Evolutionary conservation across 2,888 invertebrate species (phyloP), one percentile per base, ranked within the genome.

Genomic region (Priocnemis perturbator): DNA sequence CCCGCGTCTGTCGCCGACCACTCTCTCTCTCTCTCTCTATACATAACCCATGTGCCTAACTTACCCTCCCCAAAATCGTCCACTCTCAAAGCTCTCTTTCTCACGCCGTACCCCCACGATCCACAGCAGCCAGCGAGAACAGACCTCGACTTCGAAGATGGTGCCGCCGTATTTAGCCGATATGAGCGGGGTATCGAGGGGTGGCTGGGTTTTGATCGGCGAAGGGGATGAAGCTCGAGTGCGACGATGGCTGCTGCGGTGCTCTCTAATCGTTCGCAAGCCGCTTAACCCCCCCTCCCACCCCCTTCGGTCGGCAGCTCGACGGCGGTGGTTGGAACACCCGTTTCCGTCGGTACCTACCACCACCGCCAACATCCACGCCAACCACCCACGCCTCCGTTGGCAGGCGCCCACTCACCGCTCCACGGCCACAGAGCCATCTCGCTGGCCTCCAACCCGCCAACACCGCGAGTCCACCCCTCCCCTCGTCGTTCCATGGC

Each of bases 261-360:
- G 74, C 73, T 77, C 81, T 81, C 78, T 85, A 86, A 86, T 85
- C 85, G 83, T 57, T 81, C 82, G 74, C 84, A 86, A 86, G 83
- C 85, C 82, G 85, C 86, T 86, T 85, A 86, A 73, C 73, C 64
- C 69, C 70, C 60, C 62, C 63, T n/a, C 48, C 21, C 48, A 23
- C 21, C 45, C 68, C 76, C 66, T 69, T 67, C 76, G 56, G 67
- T 52, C 64, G 67, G 66, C 69, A 53, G 57, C 62, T 60, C 59
- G 66, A 61, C 65, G 48, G 56, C 61, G 37, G 52, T 45, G 64
- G 58, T 64, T 17, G 53, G 26, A 70, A 75, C 73, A 71, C 73
- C 55, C 68, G 71, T 71, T 76, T 67, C 73, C 53, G 15, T 21
- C 53, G 53, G 52, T 19, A 68, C 70, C 67, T 64, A 52, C 57